Evolutionary conservation across 2,888 invertebrate species (phyloP).

Genomic region (Microplitis manilae): DNA sequence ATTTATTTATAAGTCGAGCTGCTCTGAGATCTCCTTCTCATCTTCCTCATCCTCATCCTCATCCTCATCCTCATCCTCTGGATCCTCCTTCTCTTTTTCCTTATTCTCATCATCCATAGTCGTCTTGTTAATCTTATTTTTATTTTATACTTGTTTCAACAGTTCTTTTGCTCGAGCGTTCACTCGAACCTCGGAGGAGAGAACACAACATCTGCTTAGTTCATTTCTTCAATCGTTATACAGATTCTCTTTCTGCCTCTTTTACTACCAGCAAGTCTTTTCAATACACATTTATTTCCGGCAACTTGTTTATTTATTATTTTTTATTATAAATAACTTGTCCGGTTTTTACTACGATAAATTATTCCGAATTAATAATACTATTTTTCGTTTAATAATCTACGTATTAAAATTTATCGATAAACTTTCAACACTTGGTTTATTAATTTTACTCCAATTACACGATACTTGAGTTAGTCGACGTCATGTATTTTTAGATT

Average conservation of each 20-base stretch:
- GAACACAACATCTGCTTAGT: slow-evolving; percentile 51
- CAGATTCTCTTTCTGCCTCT: slow-evolving; percentile 39
- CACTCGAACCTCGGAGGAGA: slow-evolving; percentile 40
- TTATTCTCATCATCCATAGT: slow-evolving; percentile 13
- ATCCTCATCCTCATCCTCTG: slow-evolving; percentile 16
- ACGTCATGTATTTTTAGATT: too few relatives aligned
- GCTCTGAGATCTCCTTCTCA: slow-evolving; percentile 17
- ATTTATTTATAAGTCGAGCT: slow-evolving; percentile 71
- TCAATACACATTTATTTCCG: slow-evolving; percentile 13
- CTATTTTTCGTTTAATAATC: slow-evolving; percentile 12
- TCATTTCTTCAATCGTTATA: slow-evolving; percentile 41
- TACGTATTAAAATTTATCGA: background rate
- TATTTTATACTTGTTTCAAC: slow-evolving; percentile 39
- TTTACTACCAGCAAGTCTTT: slow-evolving; percentile 14
- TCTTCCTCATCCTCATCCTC: slow-evolving; percentile 32
- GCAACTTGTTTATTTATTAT: slow-evolving; percentile 18
- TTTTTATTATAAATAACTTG: slow-evolving; percentile 13
- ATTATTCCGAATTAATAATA: background rate
- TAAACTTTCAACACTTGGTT: background rate
- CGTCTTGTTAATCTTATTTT: slow-evolving; percentile 28
- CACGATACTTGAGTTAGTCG: too few relatives aligned
- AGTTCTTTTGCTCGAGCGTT: slow-evolving; percentile 44
- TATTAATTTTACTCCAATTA: too few relatives aligned
- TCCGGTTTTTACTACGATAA: background rate
- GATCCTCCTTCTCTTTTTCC: slow-evolving; percentile 3